Base-by-base conservation (phyloP, 2,888 invertebrate species). In the Hirtodrosophila trivittata region DNA sequence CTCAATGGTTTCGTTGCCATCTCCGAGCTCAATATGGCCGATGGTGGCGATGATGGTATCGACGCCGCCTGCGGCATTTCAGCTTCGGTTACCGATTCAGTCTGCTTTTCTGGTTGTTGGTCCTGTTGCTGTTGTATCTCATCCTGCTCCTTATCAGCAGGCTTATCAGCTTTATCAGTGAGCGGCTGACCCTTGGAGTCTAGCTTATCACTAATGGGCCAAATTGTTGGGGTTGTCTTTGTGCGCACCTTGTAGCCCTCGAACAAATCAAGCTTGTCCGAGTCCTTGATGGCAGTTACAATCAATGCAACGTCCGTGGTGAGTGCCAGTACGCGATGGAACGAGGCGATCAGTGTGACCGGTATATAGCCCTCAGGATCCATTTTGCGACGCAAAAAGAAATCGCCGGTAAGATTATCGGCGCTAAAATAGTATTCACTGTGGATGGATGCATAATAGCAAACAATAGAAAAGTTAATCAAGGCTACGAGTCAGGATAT, bases 351-450 rank as follows among this genome's bases (percentile, higher is more conserved):
- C 69, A 99, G 92, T 63, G 96, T 95, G 41, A 99, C 94, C 0
- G 98, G 97, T 69, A 99, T 94, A 88, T 95, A 99, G 51, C 99
- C 99, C 86, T 97, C 95, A 1, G 93, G 91, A 82, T 97, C 96
- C 99, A 99, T 99, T 93, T 98, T 98, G 80, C 98, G 94, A 26
- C 99, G 94, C 73, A 99, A 93, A 93, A 97, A 99, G 92, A 98
- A 97, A 90, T 99, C 99, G 83, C 97, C 94, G 80, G 96, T 94
- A 55, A 99, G 92, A 92, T 99, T 99, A 88, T 98, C 98, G 74
- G 96, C 95, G 84, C 98, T 98, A 92, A 99, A 99, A 93, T 99
- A 99, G 92, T 99, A 99, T 92, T 99, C 99, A 89, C 98, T 99
- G 93, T 14, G 9, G 6, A 35, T 10, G 32, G 8, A 39, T 45